Base-by-base conservation (phyloP, 2,888 invertebrate species). In the Trissonchulus sp. region DNA sequence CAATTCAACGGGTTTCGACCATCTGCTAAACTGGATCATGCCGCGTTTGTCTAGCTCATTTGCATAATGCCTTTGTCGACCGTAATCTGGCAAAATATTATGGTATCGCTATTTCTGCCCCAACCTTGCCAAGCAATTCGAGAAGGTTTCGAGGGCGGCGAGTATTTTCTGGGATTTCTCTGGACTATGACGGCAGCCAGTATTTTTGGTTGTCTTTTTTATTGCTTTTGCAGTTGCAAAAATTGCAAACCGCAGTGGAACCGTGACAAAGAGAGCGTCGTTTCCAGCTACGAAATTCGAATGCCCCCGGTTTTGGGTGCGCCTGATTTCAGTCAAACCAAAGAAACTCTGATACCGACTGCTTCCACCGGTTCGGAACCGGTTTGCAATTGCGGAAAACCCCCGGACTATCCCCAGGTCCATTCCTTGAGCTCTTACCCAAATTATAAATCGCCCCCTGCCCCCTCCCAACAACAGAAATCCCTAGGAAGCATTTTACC, bases 211-310 rank as follows among this genome's bases (percentile, higher is more conserved):
- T 48, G 48, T 48, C 48, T 48, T 15, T 48, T 48, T 48, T 48
- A 48, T 48, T 48, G 48, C 48, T 48, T 48, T 48, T 48, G 48
- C 48, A 48, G 48, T 23, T 48, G 48, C 48, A 48, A 48, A 48
- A 48, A 8, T 48, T 48, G 48, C 48, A 48, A 48, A 23, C 48
- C 48, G 23, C 48, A 23, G 8, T 48, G 48, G 48, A 8, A 48
- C 23, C 48, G 23, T 8, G 48, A 48, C 23, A 48, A 48, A 23
- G 48, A 48, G 23, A 23, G 23, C 8, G 8, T 48, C 8, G n/a
- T n/a, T n/a, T n/a, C n/a, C n/a, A 23, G 8, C 48, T 48, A 48
- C 48, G 48, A 48, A 23, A 48, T 48, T 48, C 48, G 48, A 48
- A 15, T 23, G 8, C 48, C 8, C 8, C 8, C 48, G 8, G 8